These are phyloP conservation scores for Proterorhinus semilunaris DNA, from an alignment of 2,113 vertebrate genomes.

Conservation along the genomic window DNA sequence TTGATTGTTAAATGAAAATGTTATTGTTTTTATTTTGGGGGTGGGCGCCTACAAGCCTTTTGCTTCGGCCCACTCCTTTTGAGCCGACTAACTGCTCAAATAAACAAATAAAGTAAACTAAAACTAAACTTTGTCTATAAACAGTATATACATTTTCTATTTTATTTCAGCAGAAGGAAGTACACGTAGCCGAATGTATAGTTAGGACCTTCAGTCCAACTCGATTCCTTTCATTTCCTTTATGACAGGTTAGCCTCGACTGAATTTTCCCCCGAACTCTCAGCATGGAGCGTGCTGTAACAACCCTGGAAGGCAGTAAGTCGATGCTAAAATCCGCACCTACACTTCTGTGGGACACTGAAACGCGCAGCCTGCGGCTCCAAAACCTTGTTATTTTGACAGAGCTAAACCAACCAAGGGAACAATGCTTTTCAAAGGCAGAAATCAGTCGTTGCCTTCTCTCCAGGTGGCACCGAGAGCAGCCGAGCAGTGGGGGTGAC, in stretches of 20 bases:
- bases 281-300: slow-evolving; percentile 23
- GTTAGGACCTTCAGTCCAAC: neutral
- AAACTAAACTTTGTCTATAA: neutral
- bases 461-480: slow-evolving; percentile 11
- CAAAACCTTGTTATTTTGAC: slow-evolving; percentile 59
- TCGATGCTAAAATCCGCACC: slow-evolving; percentile 33
- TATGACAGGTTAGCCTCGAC: slow-evolving; percentile 24
- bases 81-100: too few relatives aligned
- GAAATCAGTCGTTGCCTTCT: slow-evolving; percentile 23
- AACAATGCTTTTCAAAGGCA: slow-evolving; percentile 42
- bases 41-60: too few relatives aligned
- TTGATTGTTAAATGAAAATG: too few relatives aligned
- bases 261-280: slow-evolving; percentile 30
- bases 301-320: slow-evolving; percentile 24
- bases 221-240: slow-evolving; percentile 34
- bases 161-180: neutral
- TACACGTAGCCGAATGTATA: neutral
- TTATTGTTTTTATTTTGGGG: too few relatives aligned
- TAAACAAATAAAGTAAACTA: too few relatives aligned
- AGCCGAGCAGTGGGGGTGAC: neutral
- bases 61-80: too few relatives aligned
- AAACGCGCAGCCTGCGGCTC: slow-evolving; percentile 51
- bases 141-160: neutral
- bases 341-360: slow-evolving; percentile 10
- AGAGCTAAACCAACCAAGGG: slow-evolving; percentile 35